A percentile compares a stretch with the other conserved stretches of the same genome.
These are phyloP conservation scores for Squalus acanthias DNA, from an alignment of 2,797 vertebrate species.

Conservation along the genomic window DNA sequence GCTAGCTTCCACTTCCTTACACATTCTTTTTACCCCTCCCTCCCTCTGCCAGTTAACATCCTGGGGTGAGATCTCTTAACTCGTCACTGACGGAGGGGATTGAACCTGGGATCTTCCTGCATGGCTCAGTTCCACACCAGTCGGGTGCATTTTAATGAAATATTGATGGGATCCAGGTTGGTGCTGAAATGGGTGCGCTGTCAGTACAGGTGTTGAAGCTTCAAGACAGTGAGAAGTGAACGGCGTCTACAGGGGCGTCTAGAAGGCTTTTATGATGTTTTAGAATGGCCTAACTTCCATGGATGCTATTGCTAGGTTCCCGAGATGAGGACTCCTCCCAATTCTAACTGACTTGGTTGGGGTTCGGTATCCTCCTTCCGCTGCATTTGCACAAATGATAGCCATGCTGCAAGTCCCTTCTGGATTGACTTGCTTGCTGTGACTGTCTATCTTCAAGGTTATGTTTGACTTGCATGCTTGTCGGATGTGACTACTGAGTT, in stretches of 20 bases:
- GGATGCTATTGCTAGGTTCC: neutral
- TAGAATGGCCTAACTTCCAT: neutral
- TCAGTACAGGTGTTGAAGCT: neutral
- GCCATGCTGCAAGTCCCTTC: no score
- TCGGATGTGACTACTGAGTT: neutral
- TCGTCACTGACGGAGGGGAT: neutral
- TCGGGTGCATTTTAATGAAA: neutral
- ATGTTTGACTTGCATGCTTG: neutral
- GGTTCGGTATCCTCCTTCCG: no score
- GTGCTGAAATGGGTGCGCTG: neutral
- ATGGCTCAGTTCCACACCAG: no score
- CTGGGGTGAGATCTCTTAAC: no score
- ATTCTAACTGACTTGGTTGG: neutral
- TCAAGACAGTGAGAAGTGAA: neutral
- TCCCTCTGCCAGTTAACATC: neutral
- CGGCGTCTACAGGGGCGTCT: neutral
- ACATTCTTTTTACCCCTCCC: neutral
- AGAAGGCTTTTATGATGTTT: neutral
- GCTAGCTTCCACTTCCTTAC: neutral
- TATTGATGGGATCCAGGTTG: neutral
- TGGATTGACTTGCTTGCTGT: neutral
- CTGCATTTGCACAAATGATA: neutral
- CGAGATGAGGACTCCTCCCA: neutral
- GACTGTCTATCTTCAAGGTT: neutral
- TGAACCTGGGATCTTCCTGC: neutral